Base-by-base conservation (phyloP, 2,888 invertebrate species). In the Lydus trimaculatus region DNA sequence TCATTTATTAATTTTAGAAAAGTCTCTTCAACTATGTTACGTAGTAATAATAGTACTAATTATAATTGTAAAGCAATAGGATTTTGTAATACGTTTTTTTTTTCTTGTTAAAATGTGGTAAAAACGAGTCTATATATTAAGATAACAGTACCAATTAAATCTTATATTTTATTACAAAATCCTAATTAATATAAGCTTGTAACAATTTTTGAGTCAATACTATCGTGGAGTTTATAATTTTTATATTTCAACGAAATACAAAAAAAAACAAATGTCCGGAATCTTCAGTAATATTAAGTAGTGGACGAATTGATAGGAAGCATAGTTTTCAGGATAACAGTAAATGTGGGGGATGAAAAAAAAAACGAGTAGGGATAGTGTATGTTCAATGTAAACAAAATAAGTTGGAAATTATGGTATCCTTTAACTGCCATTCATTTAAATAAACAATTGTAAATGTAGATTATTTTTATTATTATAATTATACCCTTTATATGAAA, bases 341-440 rank as follows among this genome's bases (percentile, higher is more conserved):
- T 81, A 79, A 79, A 78, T 81, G 80, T 82, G 80, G 80, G n/a
- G n/a, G n/a, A n/a, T n/a, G n/a, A n/a, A n/a, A n/a, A 81, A 80
- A 81, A 78, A 48, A 20, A 48, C 1, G 9, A 79, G 73, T 80
- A 80, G 80, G 76, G 70, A 77, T 81, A 77, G 75, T 81, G 76
- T 81, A 81, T 81, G 80, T 82, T 81, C 76, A 72, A 76, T 78
- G 76, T 81, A 80, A 74, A 75, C 67, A 75, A 52, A 52, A 76
- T 79, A 75, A 76, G 73, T 71, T 73, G 72, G 72, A 73, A 76
- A 73, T 73, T 74, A 79, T 80, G 80, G 80, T 82, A 80, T 81
- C 81, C 79, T 79, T 77, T 71, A 67, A 84, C 84, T 84, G 84
- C 84, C 84, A 83, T 82, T 83, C 81, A 81, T 82, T 81, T 52